Evolutionary conservation across 2,113 vertebrate species (phyloP).

Genomic region (Ceyx melanurus): DNA sequence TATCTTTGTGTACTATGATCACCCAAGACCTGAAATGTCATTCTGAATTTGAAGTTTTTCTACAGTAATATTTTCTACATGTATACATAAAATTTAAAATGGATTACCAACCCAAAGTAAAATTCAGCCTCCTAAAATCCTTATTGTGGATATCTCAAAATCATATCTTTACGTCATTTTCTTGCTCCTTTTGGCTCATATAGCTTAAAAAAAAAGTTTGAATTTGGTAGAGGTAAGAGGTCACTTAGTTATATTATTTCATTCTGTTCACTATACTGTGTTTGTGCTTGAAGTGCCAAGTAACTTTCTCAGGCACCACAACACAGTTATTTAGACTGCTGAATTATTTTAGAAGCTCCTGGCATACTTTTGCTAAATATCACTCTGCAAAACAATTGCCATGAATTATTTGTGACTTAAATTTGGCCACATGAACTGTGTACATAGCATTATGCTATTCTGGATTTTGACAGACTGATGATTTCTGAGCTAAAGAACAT

Average conservation of each 20-base stretch:
- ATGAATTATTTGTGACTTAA: background rate
- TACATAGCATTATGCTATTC: background rate
- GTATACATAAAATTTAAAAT: background rate
- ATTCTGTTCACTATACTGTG: background rate
- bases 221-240: background rate
- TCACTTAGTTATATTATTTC: background rate
- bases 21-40: background rate
- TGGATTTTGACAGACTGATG: background rate
- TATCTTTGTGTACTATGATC: background rate
- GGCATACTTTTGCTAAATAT: background rate
- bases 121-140: background rate
- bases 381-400: background rate
- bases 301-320: background rate
- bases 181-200: background rate
- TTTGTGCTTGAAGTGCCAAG: background rate
- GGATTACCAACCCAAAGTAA: background rate
- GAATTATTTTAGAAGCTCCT: background rate
- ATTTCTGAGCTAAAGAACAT: background rate
- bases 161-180: background rate
- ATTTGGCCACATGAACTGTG: background rate
- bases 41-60: background rate
- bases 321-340: background rate
- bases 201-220: background rate
- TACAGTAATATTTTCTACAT: background rate
- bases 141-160: background rate